Conservation (phyloP, 2,888 invertebrate genomes). For the Ochropleura plecta region DNA sequence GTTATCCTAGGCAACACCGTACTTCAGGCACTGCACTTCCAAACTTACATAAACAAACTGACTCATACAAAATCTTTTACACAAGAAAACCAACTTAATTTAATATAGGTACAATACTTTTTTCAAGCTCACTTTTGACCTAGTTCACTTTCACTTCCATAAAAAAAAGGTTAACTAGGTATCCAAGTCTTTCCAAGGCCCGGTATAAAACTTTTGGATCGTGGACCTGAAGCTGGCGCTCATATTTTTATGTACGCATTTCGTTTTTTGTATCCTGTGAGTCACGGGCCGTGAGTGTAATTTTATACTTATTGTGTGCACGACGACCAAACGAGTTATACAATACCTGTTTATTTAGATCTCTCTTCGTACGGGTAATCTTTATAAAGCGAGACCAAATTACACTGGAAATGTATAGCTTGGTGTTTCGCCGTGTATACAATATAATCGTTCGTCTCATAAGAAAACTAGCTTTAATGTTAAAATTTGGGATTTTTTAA, state of each 20-base stretch:
- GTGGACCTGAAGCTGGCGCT: neutral
- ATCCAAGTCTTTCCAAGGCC: neutral
- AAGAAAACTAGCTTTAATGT: slow-evolving; percentile 30
- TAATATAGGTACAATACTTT: neutral
- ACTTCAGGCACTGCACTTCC: too few relatives aligned
- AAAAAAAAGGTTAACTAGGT: neutral
- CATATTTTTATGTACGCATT: neutral
- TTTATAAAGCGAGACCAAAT: too few relatives aligned
- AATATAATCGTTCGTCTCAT: neutral
- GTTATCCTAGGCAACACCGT: too few relatives aligned
- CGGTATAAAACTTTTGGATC: neutral
- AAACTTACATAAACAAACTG: too few relatives aligned
- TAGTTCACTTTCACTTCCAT: neutral
- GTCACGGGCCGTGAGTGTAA: neutral
- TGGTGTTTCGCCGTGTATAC: neutral
- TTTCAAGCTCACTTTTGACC: neutral
- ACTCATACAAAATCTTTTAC: neutral
- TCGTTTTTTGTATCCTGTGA: neutral
- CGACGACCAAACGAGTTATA: too few relatives aligned
- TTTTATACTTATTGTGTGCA: too few relatives aligned
- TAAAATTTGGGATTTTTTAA: slow-evolving; percentile 41
- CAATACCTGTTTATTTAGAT: too few relatives aligned
- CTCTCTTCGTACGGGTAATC: too few relatives aligned
- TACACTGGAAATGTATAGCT: too few relatives aligned
- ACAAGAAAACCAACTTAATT: neutral